Evolutionary conservation across 2,888 invertebrate species (phyloP).

Genomic region (Tiphia femorata): DNA sequence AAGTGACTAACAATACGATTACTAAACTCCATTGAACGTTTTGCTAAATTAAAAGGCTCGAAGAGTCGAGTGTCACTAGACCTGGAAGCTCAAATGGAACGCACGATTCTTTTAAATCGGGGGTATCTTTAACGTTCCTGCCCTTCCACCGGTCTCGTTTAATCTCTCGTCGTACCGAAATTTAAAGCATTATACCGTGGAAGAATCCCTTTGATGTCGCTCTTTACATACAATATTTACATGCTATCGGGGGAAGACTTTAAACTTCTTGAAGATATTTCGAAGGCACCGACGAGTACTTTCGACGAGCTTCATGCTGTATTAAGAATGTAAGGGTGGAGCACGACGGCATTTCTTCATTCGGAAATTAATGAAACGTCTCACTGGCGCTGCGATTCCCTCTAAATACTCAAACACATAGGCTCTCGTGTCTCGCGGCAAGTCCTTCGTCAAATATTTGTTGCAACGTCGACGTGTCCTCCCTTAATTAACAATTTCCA

Average conservation of each 20-base stretch:
- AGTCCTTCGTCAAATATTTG: too few relatives aligned
- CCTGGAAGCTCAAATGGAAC: too few relatives aligned
- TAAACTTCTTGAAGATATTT: conserved; percentile 50
- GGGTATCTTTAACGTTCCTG: conserved; percentile 16
- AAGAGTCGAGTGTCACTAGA: too few relatives aligned
- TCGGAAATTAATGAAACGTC: conserved; percentile 47
- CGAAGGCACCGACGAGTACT: conserved; percentile 43
- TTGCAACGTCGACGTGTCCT: too few relatives aligned
- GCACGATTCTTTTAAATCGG: conserved; percentile 18
- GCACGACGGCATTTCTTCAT: conserved; percentile 44
- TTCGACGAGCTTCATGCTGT: conserved; percentile 41
- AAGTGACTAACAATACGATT: too few relatives aligned
- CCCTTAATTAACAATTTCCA: conserved; percentile 3
- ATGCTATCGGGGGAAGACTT: conserved; percentile 48
- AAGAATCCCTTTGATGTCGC: conserved; percentile 48
- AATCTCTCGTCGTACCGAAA: conserved; percentile 39
- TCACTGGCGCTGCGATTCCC: conserved; percentile 9
- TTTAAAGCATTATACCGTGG: conserved; percentile 40
- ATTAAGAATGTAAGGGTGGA: conserved; percentile 42
- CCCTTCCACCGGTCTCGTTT: conserved; percentile 28
- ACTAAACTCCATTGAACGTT: too few relatives aligned
- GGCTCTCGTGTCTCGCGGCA: too few relatives aligned
- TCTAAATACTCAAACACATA: neutral
- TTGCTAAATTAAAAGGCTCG: too few relatives aligned
- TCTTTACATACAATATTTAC: conserved; percentile 49